Evolutionary conservation across 2,113 vertebrate genomes (phyloP), one percentile per base, ranked within the genome.

Genomic region (Lathamus discolor): DNA sequence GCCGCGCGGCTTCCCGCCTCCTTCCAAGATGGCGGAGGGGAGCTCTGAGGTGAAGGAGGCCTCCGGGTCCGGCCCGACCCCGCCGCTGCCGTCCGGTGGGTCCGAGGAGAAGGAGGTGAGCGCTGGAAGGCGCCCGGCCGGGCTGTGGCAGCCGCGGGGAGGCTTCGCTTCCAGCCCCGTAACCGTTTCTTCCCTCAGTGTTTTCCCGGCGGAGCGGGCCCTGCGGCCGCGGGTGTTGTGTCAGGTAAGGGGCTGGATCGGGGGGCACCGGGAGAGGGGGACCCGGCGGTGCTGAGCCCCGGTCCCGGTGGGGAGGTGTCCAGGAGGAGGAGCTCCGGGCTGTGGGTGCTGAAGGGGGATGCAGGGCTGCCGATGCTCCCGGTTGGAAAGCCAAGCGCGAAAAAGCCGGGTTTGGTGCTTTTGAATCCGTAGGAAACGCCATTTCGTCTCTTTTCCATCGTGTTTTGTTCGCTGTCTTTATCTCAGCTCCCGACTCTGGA

Each of bases 151-250:
- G 10, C 64, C 6, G 43, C 43, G 13, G 52, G 46, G 75, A 5
- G 11, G 35, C 28, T 10, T 29, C 66, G n/a, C 6, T 25, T n/a
- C 12, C 44, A 15, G 51, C 6, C 35, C 3, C 4, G 7, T 90
- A 83, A 67, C 13, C 13, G 5, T 54, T 80, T 66, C 37, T 52
- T 19, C 29, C 61, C 28, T 39, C 48, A 79, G 77, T 8, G 25
- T 39, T 41, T 18, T 7, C 9, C 28, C 61, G 23, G 51, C 6
- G 77, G 64, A 44, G 4, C 8, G 55, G 12, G 6, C 24, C 2
- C 31, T 7, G 46, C 15, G 31, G 25, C 5, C 2, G 46, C 8
- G 17, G 63, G 19, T 0, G 18, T 8, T 1, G 39, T 2, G 29
- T 4, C 77, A n/a, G 86, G 68, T 78, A 52, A 55, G 39, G 39